Percentiles rank a stretch among this genome's conserved stretches.
phyloP scores from a whole-genome alignment of 2,888 invertebrate genomes.

The Megalurothrips usitatus region DNA sequence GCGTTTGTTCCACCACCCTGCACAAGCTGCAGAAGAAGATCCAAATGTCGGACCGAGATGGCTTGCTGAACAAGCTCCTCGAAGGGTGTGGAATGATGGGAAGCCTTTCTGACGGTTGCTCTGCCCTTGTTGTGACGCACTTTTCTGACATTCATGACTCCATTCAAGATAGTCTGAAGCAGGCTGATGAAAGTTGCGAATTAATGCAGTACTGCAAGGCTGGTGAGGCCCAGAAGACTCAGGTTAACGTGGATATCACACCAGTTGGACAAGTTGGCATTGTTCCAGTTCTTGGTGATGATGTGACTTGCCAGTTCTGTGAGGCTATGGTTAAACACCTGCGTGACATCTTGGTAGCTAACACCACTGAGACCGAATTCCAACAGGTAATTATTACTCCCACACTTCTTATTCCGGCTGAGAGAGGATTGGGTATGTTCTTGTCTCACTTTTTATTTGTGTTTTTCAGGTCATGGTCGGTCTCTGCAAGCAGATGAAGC shows the following conservation, averaged over 20 bases:
- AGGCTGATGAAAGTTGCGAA: constrained; percentile 60
- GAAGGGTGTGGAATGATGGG: constrained; percentile 63
- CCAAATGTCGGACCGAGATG: constrained; percentile 41
- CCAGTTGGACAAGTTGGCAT: neutral
- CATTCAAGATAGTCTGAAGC: constrained; percentile 42
- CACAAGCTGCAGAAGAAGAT: constrained; percentile 42
- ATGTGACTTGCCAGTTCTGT: constrained; percentile 79
- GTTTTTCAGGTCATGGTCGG: constrained; percentile 46
- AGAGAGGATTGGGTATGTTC: too few species aligned
- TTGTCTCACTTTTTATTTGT: neutral
- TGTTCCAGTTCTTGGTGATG: constrained; percentile 45
- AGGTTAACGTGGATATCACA: constrained; percentile 9
- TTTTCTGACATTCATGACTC: constrained; percentile 64
- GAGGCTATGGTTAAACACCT: constrained; percentile 75
- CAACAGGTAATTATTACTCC: constrained; percentile 57
- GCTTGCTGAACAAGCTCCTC: constrained; percentile 44
- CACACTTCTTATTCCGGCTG: neutral
- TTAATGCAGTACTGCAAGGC: constrained; percentile 51
- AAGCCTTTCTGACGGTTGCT: constrained; percentile 74
- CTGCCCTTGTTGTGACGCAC: constrained; percentile 66
- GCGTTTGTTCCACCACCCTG: neutral
- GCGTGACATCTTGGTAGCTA: constrained; percentile 72
- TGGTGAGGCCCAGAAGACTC: constrained; percentile 7
- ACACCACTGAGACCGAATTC: constrained; percentile 81
- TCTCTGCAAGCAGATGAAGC: constrained; percentile 74